These are phyloP conservation scores for Isoperla grammatica DNA, from an alignment of 2,888 invertebrate genomes.

Conservation along the genomic window DNA sequence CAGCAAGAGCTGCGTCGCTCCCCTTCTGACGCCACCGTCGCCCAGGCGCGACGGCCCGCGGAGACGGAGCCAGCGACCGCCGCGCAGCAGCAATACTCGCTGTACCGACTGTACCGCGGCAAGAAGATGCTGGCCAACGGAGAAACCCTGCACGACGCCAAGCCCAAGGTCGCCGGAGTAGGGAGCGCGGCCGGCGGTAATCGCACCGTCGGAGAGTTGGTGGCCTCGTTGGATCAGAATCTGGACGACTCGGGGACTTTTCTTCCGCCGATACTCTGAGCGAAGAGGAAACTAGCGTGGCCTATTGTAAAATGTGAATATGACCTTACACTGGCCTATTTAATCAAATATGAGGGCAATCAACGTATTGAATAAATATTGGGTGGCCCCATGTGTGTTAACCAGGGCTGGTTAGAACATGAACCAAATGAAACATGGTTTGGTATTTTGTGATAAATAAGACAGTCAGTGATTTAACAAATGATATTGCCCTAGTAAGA, in stretches of 20 bases:
- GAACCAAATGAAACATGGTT: conserved; percentile 21
- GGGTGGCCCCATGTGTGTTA: background rate
- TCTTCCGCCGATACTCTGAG: conserved; percentile 57
- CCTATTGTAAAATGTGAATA: conserved; percentile 1
- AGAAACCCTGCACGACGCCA: conserved; percentile 17
- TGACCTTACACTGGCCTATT: background rate
- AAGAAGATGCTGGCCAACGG: conserved; percentile 30
- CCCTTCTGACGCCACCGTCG: conserved; percentile 33
- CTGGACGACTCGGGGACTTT: conserved; percentile 59
- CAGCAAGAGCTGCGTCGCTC: conserved; percentile 27
- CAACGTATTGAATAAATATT: background rate
- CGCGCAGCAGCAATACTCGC: conserved; percentile 41
- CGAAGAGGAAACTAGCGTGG: conserved; percentile 12
- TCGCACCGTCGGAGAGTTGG: conserved; percentile 35
- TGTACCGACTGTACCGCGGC: conserved; percentile 44
- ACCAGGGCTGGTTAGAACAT: background rate
- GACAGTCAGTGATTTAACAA: conserved; percentile 9
- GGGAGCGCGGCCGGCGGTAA: conserved; percentile 34
- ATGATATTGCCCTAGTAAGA: background rate
- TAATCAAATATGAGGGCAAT: background rate
- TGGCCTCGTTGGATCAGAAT: conserved; percentile 47
- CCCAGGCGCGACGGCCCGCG: conserved; percentile 57
- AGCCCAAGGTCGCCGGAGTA: conserved; percentile 22
- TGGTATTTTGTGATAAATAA: conserved; percentile 24
- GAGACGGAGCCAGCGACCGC: conserved; percentile 42